phyloP scores from a whole-genome alignment of 1,140 invertebrate species.

The Papilio glaucus region DNA sequence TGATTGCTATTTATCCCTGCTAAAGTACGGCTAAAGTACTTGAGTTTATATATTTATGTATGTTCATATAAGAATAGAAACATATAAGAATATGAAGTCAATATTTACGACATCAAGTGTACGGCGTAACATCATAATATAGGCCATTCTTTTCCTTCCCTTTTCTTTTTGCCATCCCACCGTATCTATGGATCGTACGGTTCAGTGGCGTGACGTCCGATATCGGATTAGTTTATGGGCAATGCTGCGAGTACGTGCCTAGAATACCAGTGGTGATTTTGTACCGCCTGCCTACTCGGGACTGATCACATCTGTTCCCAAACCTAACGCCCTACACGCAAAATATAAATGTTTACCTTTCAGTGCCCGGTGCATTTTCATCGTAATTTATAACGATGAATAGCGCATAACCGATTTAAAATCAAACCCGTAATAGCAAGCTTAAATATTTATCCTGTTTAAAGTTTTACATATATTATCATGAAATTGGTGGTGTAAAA shows the following conservation, averaged over 20 bases:
- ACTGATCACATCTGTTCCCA: slow-evolving; percentile 30
- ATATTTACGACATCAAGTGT: slow-evolving; percentile 28
- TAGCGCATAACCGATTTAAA: slow-evolving; percentile 11
- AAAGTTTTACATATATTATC: neutral
- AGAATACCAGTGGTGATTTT: slow-evolving; percentile 49
- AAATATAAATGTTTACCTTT: neutral
- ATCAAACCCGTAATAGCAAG: slow-evolving; percentile 14
- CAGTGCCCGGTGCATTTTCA: neutral
- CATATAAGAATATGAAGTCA: slow-evolving; percentile 18
- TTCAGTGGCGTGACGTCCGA: slow-evolving; percentile 58
- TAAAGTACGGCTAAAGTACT: no score
- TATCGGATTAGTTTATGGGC: slow-evolving; percentile 70
- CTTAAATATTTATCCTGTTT: slow-evolving; percentile 17
- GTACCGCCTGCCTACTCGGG: slow-evolving; percentile 30
- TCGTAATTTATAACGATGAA: neutral
- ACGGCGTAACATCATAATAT: slow-evolving; percentile 36
- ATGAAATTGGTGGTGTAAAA: neutral
- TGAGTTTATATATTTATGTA: no score
- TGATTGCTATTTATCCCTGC: neutral
- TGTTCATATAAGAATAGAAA: neutral
- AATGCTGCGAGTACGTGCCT: slow-evolving; percentile 61
- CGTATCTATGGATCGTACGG: slow-evolving; percentile 53
- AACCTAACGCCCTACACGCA: slow-evolving; percentile 24
- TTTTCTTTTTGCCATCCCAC: slow-evolving; percentile 56
- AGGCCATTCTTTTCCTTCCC: slow-evolving; percentile 51